phyloP scores from a whole-genome alignment of 2,797 vertebrate species.

The Melanotaenia nigrans region DNA sequence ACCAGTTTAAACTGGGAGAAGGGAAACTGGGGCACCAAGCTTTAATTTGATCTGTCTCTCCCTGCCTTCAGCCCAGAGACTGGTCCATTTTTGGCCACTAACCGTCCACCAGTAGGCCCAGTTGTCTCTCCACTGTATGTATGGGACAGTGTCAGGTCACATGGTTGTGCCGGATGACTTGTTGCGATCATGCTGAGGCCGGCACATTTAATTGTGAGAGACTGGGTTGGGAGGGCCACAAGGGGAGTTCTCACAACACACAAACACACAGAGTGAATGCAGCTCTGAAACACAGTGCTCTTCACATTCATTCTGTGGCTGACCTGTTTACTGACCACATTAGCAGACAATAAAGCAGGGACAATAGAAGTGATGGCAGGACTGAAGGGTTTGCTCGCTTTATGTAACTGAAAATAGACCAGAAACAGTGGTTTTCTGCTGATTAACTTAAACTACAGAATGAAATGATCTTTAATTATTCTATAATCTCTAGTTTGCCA shows the following conservation, averaged over 20 bases:
- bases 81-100: slow-evolving; percentile 1
- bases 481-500: neutral
- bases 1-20: slow-evolving; percentile 21
- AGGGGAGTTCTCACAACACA: slow-evolving; percentile 35
- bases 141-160: slow-evolving; percentile 57
- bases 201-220: slow-evolving; percentile 82
- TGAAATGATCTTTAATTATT: no score
- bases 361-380: neutral
- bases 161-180: slow-evolving; percentile 76
- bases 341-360: slow-evolving; percentile 20
- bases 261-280: slow-evolving; percentile 31
- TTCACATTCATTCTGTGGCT: slow-evolving; percentile 44
- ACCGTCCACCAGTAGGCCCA: slow-evolving; percentile 41
- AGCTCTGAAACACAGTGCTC: slow-evolving; percentile 35
- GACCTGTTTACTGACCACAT: slow-evolving; percentile 68
- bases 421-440: neutral
- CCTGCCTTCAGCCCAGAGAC: neutral
- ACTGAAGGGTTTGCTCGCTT: neutral
- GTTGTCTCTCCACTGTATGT: slow-evolving; percentile 20
- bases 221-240: slow-evolving; percentile 46
- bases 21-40: slow-evolving; percentile 40
- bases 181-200: slow-evolving; percentile 78
- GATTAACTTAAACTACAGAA: no score
- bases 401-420: neutral
- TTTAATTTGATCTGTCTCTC: slow-evolving; percentile 34